Evolutionary conservation across 2,888 invertebrate species (phyloP).

Genomic region (Cylindroiulus punctatus): DNA sequence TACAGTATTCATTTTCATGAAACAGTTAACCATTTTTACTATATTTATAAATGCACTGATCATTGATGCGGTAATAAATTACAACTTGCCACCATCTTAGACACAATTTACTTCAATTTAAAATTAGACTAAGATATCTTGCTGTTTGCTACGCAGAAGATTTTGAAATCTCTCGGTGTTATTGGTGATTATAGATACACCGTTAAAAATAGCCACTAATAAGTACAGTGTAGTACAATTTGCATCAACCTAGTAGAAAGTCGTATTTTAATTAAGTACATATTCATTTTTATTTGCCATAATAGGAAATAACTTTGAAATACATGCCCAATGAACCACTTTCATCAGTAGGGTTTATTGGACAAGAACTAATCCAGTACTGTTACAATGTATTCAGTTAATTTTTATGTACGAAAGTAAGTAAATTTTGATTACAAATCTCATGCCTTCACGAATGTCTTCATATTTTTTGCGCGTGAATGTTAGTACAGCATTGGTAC

Average conservation of each 20-base stretch:
- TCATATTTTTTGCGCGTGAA: not conserved
- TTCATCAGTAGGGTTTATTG: not conserved
- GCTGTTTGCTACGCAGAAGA: not conserved
- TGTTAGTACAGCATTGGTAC: too few relatives aligned
- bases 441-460: not conserved
- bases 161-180: not conserved
- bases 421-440: conserved; percentile 30
- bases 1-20: not conserved
- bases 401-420: conserved; percentile 19
- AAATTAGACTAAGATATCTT: not conserved
- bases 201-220: not conserved
- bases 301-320: not conserved
- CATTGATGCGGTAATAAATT: not conserved
- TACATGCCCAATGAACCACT: not conserved
- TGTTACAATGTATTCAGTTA: not conserved
- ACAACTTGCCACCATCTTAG: not conserved
- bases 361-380: not conserved
- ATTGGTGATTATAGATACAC: not conserved
- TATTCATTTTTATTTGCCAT: not conserved
- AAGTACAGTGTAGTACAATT: conserved; percentile 2
- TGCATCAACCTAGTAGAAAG: conserved; percentile 1
- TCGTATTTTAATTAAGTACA: not conserved
- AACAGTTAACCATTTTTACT: not conserved
- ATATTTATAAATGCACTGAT: conserved; percentile 36
- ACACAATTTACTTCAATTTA: not conserved